A percentile compares a stretch with the other conserved stretches of the same genome.
Evolutionary conservation across 2,113 vertebrate genomes (phyloP).

Genomic region (Lepisosteus osseus): DNA sequence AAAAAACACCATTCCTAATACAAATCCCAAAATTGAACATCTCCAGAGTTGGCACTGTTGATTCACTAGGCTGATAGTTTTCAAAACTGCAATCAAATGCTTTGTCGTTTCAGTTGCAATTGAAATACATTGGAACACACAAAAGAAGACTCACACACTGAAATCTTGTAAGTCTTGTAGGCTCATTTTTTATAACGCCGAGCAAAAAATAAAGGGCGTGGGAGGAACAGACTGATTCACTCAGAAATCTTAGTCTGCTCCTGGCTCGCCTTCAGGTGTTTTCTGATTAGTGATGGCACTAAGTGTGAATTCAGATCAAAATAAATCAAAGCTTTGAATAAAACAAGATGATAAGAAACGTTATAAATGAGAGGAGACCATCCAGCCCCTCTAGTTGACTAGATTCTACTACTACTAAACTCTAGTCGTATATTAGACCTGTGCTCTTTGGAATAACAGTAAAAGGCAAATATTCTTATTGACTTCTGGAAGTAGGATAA

Average conservation of each 20-base stretch:
- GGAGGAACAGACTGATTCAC: constrained; percentile 17
- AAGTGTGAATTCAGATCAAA: not conserved
- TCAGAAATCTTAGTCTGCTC: constrained; percentile 9
- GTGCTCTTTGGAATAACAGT: too few relatives aligned
- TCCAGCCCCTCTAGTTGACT: too few relatives aligned
- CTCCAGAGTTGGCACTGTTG: not conserved
- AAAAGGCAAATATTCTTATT: too few relatives aligned
- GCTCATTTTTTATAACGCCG: not conserved
- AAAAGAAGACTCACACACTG: not conserved
- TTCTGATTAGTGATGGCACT: not conserved
- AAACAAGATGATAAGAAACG: too few relatives aligned
- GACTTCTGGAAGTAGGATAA: too few relatives aligned
- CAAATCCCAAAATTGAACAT: not conserved
- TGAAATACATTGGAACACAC: constrained; percentile 3
- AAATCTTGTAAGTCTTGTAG: not conserved
- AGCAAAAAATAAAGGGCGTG: constrained; percentile 4
- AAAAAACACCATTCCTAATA: constrained; percentile 1
- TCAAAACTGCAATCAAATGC: not conserved
- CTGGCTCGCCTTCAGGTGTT: not conserved
- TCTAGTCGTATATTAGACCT: too few relatives aligned
- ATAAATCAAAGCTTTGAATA: too few relatives aligned
- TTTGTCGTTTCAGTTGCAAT: constrained; percentile 30
- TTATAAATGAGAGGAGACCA: too few relatives aligned
- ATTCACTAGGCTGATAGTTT: not conserved
- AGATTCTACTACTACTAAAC: too few relatives aligned